A percentile compares a stretch with the other conserved stretches of the same genome.
phyloP scores from a whole-genome alignment of 2,888 invertebrate genomes.

The Pardosa pseudoannulata region DNA sequence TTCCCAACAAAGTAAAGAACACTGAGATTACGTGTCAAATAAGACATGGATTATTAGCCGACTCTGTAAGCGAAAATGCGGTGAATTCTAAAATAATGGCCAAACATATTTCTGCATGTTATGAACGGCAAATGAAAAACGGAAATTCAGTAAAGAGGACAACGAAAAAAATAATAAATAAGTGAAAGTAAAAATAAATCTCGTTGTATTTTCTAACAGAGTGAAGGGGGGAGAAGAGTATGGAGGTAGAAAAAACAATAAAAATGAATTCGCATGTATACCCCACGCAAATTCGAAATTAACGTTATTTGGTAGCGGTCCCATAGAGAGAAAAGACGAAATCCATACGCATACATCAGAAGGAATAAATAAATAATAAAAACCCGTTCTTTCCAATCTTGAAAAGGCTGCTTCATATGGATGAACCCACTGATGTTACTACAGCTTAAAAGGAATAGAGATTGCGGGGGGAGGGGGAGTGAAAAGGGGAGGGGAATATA shows the following conservation, averaged over 20 bases:
- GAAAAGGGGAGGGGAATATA: neutral
- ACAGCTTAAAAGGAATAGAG: conserved; percentile 13
- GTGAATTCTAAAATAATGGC: no score
- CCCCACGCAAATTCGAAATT: conserved; percentile 61
- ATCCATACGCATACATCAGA: conserved; percentile 53
- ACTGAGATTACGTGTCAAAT: no score
- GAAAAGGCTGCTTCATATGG: conserved; percentile 60
- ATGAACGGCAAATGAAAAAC: no score
- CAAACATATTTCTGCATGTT: no score
- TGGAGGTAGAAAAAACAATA: neutral
- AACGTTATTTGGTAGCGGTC: conserved; percentile 64
- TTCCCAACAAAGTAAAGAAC: no score
- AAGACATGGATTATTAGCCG: no score
- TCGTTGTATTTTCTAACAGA: no score
- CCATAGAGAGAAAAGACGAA: conserved; percentile 33
- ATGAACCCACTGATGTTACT: conserved; percentile 47
- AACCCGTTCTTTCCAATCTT: conserved; percentile 19
- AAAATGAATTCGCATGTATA: conserved; percentile 1
- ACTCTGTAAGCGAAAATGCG: no score
- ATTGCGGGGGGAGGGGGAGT: neutral
- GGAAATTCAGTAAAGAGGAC: no score
- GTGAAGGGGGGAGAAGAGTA: no score
- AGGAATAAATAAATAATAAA: conserved; percentile 67
- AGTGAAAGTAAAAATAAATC: no score
- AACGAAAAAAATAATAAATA: no score